Evolutionary conservation across 2,888 invertebrate species (phyloP).

Genomic region (Rhagonycha lutea): DNA sequence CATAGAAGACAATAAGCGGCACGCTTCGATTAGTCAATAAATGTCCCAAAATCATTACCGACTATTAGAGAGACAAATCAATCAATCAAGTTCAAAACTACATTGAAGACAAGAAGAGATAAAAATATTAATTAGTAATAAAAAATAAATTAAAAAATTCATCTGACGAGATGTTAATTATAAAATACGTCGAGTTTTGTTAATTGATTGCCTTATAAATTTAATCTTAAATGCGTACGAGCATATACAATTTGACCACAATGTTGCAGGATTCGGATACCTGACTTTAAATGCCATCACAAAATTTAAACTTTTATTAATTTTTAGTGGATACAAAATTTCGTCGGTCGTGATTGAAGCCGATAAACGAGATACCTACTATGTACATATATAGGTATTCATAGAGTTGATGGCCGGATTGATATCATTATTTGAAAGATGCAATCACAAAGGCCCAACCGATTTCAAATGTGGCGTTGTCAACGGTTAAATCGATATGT

Average conservation of each 20-base stretch:
- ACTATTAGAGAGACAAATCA: slow-evolving; percentile 31
- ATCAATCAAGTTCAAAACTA: slow-evolving; percentile 21
- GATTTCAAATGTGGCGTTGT: slow-evolving; percentile 32
- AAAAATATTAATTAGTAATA: neutral
- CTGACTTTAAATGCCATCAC: neutral
- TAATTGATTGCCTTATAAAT: neutral
- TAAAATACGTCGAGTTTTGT: neutral
- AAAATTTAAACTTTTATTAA: neutral
- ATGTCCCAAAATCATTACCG: slow-evolving; percentile 35
- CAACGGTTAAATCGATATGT: slow-evolving; percentile 28
- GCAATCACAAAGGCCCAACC: slow-evolving; percentile 30
- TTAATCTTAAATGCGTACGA: neutral
- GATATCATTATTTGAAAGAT: slow-evolving; percentile 33
- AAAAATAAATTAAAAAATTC: neutral
- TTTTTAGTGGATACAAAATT: neutral
- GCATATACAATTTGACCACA: neutral
- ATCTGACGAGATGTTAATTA: neutral
- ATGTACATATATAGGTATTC: neutral
- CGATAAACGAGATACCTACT: neutral
- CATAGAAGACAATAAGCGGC: slow-evolving; percentile 29
- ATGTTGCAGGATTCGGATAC: neutral
- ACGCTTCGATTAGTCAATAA: slow-evolving; percentile 39
- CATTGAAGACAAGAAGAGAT: neutral
- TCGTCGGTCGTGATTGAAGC: neutral
- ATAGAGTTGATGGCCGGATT: slow-evolving; percentile 27